phyloP scores from a whole-genome alignment of 2,888 invertebrate species.

The Caenorhabditis becei region DNA sequence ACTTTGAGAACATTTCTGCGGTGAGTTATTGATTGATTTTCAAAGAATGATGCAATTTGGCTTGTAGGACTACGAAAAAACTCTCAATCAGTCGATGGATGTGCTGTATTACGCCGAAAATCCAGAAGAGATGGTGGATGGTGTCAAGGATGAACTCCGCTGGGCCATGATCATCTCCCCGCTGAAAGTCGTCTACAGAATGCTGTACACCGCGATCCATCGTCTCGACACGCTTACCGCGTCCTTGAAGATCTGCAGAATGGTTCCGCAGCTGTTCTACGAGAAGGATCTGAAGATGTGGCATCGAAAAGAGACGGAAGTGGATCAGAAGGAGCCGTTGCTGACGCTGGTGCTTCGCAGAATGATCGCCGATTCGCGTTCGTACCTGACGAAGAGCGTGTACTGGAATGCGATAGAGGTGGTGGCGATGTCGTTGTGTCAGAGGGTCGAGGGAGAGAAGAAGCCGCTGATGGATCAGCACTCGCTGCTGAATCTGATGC shows the following conservation, averaged over 20 bases:
- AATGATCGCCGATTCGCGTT: neutral
- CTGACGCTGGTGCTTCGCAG: neutral
- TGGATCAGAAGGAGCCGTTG: neutral
- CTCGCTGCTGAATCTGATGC: constrained; percentile 10
- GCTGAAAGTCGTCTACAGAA: neutral
- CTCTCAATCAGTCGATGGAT: neutral
- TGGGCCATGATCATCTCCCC: neutral
- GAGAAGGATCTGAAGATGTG: neutral
- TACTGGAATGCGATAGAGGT: neutral
- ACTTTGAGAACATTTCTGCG: constrained; percentile 7
- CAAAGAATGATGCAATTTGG: neutral
- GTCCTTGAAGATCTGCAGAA: neutral
- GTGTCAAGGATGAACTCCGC: neutral
- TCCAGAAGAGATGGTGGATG: neutral
- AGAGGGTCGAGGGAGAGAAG: neutral
- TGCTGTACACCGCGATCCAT: neutral
- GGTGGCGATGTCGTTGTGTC: neutral
- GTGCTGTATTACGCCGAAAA: neutral
- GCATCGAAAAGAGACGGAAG: neutral
- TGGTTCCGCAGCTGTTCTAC: neutral
- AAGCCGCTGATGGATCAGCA: constrained; percentile 9
- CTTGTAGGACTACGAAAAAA: neutral
- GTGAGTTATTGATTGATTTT: neutral
- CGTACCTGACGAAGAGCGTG: neutral
- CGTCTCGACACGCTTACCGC: neutral